These are phyloP conservation scores for Leptobrachium ailaonicum DNA, from an alignment of 2,113 vertebrate genomes.

Conservation along the genomic window DNA sequence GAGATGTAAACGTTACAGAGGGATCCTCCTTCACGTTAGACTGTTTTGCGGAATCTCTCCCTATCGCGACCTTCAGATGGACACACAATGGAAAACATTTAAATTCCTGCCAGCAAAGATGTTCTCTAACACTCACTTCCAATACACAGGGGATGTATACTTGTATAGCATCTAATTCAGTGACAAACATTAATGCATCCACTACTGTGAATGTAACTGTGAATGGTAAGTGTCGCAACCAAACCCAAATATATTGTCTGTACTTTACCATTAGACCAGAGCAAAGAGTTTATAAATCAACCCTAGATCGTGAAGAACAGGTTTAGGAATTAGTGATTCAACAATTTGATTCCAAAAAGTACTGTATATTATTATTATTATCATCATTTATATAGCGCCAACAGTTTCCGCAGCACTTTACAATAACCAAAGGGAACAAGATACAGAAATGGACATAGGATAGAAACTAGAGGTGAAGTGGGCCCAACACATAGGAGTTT, in stretches of 20 bases:
- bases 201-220: not conserved
- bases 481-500: no score
- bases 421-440: no score
- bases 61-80: constrained; percentile 9
- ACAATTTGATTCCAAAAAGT: no score
- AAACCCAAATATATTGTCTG: not conserved
- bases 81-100: not conserved
- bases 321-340: no score
- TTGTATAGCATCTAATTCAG: constrained; percentile 16
- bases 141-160: not conserved
- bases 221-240: constrained; percentile 5
- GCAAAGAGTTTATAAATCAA: no score
- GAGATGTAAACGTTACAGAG: not conserved
- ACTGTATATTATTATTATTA: no score
- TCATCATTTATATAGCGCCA: no score
- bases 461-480: no score
- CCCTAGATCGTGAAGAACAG: no score
- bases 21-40: not conserved
- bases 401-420: no score
- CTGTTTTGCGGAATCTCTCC: constrained; percentile 26
- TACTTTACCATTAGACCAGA: not conserved
- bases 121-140: not conserved
- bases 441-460: no score
- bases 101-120: no score
- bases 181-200: not conserved